A percentile compares a stretch with the other conserved stretches of the same genome.
These are phyloP conservation scores for Sinocyclocheilus anophthalmus DNA, from an alignment of 2,113 vertebrate species.

Conservation along the genomic window DNA sequence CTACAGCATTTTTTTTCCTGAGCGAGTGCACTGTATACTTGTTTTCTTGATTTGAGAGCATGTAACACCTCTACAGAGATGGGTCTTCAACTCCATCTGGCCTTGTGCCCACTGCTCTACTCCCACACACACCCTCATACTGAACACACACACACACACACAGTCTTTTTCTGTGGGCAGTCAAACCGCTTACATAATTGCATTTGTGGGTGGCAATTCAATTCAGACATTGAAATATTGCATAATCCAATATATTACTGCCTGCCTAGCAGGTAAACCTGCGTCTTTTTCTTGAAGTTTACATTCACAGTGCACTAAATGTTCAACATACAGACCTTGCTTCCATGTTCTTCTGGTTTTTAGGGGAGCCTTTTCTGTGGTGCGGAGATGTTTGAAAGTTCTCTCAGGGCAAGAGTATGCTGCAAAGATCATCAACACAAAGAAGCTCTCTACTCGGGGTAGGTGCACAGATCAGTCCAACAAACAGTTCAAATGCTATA, in stretches of 20 bases:
- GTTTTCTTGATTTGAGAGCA: constrained; percentile 51
- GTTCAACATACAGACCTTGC: constrained; percentile 11
- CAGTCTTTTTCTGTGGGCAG: constrained; percentile 45
- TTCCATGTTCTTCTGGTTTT: constrained; percentile 55
- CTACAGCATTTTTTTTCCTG: constrained; percentile 35
- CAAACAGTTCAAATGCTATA: background rate
- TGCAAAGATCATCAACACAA: constrained; percentile 93
- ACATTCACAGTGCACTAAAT: background rate
- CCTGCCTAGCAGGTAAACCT: constrained; percentile 16
- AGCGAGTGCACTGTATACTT: constrained; percentile 39
- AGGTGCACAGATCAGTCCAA: constrained; percentile 57
- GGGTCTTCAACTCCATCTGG: constrained; percentile 54
- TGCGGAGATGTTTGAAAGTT: constrained; percentile 89
- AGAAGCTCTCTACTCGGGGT: constrained; percentile 90
- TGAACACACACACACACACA: constrained; percentile 44
- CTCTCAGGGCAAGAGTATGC: constrained; percentile 87
- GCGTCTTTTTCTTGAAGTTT: background rate
- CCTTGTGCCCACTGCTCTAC: constrained; percentile 53
- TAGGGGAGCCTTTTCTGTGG: constrained; percentile 91
- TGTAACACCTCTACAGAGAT: constrained; percentile 53
- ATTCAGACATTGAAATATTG: constrained; percentile 42
- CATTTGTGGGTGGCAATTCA: constrained; percentile 57
- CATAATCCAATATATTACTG: constrained; percentile 38
- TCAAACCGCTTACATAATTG: constrained; percentile 62
- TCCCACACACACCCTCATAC: constrained; percentile 56